Conservation (phyloP, 1,140 invertebrate species). For the Aradophagus sp. region DNA sequence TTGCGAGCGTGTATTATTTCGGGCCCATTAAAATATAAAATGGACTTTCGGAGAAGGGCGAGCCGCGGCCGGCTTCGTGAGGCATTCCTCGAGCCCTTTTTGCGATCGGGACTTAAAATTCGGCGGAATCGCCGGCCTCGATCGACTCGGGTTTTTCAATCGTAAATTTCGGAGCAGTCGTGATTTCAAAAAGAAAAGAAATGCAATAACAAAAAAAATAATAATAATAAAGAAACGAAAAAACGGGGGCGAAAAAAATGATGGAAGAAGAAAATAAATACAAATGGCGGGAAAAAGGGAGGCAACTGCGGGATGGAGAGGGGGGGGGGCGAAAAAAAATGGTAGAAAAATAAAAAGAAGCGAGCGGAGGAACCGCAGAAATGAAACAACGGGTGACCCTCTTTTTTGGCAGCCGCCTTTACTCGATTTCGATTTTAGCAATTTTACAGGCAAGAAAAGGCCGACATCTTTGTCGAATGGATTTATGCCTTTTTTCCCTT, state of each 20-base stretch:
- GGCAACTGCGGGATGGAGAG: no score
- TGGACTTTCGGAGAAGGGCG: conserved; percentile 44
- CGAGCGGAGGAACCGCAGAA: conserved; percentile 37
- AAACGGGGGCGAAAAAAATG: conserved; percentile 1
- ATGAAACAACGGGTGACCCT: conserved; percentile 39
- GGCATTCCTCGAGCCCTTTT: conserved; percentile 40
- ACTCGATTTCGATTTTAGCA: conserved; percentile 51
- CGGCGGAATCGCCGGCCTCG: conserved; percentile 27
- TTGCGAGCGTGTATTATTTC: conserved; percentile 31
- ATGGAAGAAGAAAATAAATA: no score
- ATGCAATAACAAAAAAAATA: neutral
- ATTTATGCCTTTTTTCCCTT: conserved; percentile 3
- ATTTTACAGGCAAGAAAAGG: conserved; percentile 33
- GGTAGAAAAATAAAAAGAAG: conserved; percentile 19
- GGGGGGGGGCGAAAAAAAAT: no score
- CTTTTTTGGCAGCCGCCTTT: conserved; percentile 42
- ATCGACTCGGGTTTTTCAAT: conserved; percentile 45
- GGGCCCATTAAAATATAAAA: conserved; percentile 48
- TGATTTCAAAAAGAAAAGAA: conserved; percentile 26
- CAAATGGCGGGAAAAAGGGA: conserved; percentile 18
- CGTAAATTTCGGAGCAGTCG: conserved; percentile 49
- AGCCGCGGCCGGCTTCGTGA: conserved; percentile 30
- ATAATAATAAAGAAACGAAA: conserved; percentile 2
- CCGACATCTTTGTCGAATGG: conserved; percentile 34
- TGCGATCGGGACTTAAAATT: conserved; percentile 27